These are phyloP conservation scores for Epinotia brunnichana DNA, from an alignment of 2,888 invertebrate species.

Conservation along the genomic window DNA sequence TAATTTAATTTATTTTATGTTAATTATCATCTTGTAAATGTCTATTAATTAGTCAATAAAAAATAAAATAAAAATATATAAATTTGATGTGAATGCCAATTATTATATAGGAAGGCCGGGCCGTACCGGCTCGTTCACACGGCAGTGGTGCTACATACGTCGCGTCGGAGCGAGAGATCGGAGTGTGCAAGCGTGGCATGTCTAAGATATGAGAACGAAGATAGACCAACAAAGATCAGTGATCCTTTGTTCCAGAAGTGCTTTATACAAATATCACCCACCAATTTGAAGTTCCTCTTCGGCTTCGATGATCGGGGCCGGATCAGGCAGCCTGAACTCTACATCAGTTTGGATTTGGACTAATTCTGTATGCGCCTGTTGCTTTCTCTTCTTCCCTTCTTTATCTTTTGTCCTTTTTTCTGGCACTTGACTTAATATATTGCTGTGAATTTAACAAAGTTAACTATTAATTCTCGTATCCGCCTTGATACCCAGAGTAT, in stretches of 20 bases:
- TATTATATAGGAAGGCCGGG: too few species aligned
- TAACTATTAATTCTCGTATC: background rate
- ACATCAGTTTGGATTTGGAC: constrained; percentile 49
- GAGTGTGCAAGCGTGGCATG: too few species aligned
- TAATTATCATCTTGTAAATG: too few species aligned
- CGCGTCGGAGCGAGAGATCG: too few species aligned
- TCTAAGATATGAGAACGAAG: too few species aligned
- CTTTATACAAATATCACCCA: constrained; percentile 53
- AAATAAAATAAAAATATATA: too few species aligned
- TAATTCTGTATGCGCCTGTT: constrained; percentile 60
- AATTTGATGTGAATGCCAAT: too few species aligned
- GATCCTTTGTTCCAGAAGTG: background rate
- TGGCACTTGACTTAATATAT: constrained; percentile 64
- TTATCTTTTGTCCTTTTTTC: constrained; percentile 84
- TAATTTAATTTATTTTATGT: too few species aligned
- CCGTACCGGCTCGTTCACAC: too few species aligned
- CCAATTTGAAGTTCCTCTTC: constrained; percentile 58
- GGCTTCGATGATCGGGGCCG: constrained; percentile 47
- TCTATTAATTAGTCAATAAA: too few species aligned
- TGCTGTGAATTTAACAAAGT: constrained; percentile 49
- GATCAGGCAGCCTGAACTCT: constrained; percentile 52
- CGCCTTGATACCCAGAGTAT: background rate
- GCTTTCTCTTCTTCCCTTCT: constrained; percentile 85
- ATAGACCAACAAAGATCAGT: background rate
- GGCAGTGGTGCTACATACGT: too few species aligned